phyloP scores from a whole-genome alignment of 2,113 vertebrate species.

The Ia io region DNA sequence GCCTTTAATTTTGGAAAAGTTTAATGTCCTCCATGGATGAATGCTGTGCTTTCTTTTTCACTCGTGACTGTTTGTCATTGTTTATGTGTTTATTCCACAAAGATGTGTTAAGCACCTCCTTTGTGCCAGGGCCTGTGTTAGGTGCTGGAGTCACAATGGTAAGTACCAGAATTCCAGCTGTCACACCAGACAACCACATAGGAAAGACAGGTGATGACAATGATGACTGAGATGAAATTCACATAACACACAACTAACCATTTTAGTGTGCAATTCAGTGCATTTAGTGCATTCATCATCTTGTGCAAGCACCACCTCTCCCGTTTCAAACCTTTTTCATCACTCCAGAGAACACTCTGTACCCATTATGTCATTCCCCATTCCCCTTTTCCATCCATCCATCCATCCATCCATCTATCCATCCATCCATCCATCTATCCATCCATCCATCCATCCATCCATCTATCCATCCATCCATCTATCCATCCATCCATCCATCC shows the following conservation, averaged over 20 bases:
- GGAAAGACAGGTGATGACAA: too few relatives aligned
- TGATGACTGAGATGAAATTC: background rate
- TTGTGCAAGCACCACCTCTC: background rate
- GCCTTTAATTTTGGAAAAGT: background rate
- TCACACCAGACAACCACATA: background rate
- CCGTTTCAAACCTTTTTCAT: background rate
- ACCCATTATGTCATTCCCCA: background rate
- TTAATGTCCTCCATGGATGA: rapidly evolving
- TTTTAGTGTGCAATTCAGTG: rapidly evolving
- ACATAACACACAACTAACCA: background rate
- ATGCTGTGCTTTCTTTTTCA: background rate
- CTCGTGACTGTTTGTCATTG: background rate
- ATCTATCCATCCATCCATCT: background rate
- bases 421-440: too few relatives aligned
- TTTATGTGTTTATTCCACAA: background rate
- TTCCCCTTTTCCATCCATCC: background rate
- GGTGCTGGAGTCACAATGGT: background rate
- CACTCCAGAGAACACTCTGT: background rate
- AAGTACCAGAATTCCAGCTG: background rate
- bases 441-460: background rate
- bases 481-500: too few relatives aligned
- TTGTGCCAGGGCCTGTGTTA: background rate
- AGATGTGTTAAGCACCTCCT: background rate
- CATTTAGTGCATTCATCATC: background rate
- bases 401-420: too few relatives aligned